These are phyloP conservation scores for Drosophila prolongata DNA, from an alignment of 2,888 invertebrate species.

Conservation along the genomic window DNA sequence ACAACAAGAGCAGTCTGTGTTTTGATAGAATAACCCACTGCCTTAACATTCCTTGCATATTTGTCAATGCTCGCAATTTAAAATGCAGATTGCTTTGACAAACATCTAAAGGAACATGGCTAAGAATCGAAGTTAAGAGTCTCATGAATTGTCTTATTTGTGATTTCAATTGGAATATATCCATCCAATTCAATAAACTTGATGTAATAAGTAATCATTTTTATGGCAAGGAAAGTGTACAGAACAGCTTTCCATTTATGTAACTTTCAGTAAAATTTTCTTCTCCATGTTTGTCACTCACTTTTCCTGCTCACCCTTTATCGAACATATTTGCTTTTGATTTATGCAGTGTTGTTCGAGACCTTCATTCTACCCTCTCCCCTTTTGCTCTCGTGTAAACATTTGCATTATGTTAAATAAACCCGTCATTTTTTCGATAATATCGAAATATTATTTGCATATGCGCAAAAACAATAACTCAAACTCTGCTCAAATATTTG, in stretches of 20 bases:
- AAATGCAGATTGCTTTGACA: neutral
- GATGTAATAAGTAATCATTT: neutral
- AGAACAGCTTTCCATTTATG: neutral
- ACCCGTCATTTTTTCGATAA: constrained; percentile 54
- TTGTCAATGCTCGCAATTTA: neutral
- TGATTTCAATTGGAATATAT: neutral
- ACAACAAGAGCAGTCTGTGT: constrained; percentile 19
- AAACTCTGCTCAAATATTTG: constrained; percentile 52
- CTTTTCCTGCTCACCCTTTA: constrained; percentile 36
- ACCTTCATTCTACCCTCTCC: constrained; percentile 6
- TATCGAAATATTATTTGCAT: constrained; percentile 61
- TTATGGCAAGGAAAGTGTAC: neutral
- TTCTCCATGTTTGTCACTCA: constrained; percentile 8
- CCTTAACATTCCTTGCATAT: constrained; percentile 34
- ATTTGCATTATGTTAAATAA: constrained; percentile 66
- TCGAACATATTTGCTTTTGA: constrained; percentile 60
- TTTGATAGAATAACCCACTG: constrained; percentile 43
- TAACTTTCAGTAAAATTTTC: constrained; percentile 25
- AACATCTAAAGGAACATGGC: neutral
- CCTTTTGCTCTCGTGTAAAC: constrained; percentile 43
- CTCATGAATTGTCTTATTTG: neutral
- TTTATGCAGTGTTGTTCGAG: constrained; percentile 58
- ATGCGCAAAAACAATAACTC: constrained; percentile 32
- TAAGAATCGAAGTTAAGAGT: neutral
- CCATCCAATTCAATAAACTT: neutral